Evolutionary conservation across 2,888 invertebrate species (phyloP).

Genomic region (Lacanobia oleracea): DNA sequence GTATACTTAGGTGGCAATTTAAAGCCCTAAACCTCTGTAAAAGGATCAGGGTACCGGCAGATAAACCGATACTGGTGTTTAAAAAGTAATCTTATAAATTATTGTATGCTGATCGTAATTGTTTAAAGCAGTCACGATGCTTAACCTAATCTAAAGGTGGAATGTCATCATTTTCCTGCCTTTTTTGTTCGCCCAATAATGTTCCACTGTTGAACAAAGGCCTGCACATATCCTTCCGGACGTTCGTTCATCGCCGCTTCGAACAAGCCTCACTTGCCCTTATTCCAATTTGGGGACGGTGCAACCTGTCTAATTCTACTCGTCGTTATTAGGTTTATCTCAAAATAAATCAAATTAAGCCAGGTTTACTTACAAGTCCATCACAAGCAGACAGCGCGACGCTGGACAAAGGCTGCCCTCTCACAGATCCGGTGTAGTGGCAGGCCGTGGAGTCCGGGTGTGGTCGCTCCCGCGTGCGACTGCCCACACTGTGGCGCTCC

Average conservation of each 20-base stretch:
- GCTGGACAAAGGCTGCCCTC: slow-evolving; percentile 92
- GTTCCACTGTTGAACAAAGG: background rate
- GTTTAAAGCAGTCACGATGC: background rate
- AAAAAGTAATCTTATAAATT: background rate
- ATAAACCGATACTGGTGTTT: slow-evolving; percentile 12
- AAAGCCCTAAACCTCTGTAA: slow-evolving; percentile 1
- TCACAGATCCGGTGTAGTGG: slow-evolving; percentile 94
- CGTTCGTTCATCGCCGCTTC: background rate
- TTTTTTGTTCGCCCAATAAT: background rate
- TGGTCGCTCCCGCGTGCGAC: slow-evolving; percentile 89
- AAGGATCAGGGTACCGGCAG: background rate
- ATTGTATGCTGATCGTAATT: background rate
- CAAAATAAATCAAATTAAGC: background rate
- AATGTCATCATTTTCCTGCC: background rate
- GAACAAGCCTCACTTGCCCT: background rate
- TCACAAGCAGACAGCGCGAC: slow-evolving; percentile 95
- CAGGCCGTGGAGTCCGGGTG: slow-evolving; percentile 91
- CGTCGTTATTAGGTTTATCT: background rate
- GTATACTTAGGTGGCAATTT: slow-evolving; percentile 14
- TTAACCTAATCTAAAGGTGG: no score
- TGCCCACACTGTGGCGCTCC: slow-evolving; percentile 91
- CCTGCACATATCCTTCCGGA: background rate
- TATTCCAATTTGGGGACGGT: background rate
- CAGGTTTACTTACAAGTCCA: slow-evolving; percentile 93
- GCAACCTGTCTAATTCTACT: background rate